Evolutionary conservation across 1,140 invertebrate genomes (phyloP).

Genomic region (Dermatophagoides farinae): DNA sequence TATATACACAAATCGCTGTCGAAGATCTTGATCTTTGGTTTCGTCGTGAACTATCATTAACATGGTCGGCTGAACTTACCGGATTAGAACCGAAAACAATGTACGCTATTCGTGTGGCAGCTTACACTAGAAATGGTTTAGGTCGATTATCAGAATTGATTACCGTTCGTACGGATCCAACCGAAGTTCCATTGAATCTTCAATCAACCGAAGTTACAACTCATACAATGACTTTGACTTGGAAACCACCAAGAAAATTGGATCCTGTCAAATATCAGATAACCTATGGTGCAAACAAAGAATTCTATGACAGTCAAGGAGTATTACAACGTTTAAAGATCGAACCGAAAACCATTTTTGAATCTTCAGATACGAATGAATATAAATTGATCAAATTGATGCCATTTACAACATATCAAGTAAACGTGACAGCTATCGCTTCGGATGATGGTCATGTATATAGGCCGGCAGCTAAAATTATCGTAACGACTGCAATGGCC

Average conservation of each 20-base stretch:
- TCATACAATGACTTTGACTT: slow-evolving; percentile 44
- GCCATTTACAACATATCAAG: slow-evolving; percentile 81
- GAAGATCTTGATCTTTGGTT: slow-evolving; percentile 80
- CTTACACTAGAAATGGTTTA: slow-evolving; percentile 42
- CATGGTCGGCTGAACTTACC: slow-evolving; percentile 67
- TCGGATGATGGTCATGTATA: slow-evolving; percentile 45
- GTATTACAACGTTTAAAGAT: slow-evolving; percentile 68
- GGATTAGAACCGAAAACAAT: slow-evolving; percentile 73
- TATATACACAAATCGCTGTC: slow-evolving; percentile 35
- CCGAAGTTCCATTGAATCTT: slow-evolving; percentile 57
- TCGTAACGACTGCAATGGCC: slow-evolving; percentile 81
- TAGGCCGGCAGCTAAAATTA: slow-evolving; percentile 73
- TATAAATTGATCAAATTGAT: slow-evolving; percentile 42
- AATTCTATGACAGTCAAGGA: slow-evolving; percentile 79
- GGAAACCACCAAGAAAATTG: slow-evolving; percentile 71
- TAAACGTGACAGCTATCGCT: slow-evolving; percentile 75
- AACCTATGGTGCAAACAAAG: slow-evolving; percentile 75
- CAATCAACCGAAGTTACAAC: slow-evolving; percentile 58
- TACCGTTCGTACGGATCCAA: slow-evolving; percentile 47
- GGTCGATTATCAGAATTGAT: slow-evolving; percentile 38
- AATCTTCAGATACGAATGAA: slow-evolving; percentile 41
- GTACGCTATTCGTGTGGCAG: slow-evolving; percentile 78
- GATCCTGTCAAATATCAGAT: slow-evolving; percentile 77
- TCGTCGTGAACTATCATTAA: slow-evolving; percentile 56
- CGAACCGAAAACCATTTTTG: slow-evolving; percentile 43